Percentiles rank a stretch among this genome's conserved stretches.
phyloP scores from a whole-genome alignment of 2,113 vertebrate genomes.

The Pangasianodon hypophthalmus region DNA sequence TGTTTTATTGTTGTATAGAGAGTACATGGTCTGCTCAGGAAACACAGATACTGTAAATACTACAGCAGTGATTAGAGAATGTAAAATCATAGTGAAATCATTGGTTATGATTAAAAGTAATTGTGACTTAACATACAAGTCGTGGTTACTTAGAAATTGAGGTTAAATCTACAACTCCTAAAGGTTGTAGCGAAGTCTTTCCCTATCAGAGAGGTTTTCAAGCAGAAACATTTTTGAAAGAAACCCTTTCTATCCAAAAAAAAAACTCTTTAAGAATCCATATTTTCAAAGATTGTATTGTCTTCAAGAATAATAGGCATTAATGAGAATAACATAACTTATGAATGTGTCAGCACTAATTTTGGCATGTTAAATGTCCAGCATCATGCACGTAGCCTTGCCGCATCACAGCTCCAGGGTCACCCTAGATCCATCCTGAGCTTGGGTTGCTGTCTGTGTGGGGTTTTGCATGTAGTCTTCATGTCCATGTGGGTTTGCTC shows the following conservation, averaged over 20 bases:
- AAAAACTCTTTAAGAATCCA: not conserved
- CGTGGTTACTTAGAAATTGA: not conserved
- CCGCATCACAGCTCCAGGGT: not conserved
- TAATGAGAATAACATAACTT: not conserved
- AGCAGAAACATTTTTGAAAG: not conserved
- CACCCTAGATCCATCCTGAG: not conserved
- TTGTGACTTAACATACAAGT: not conserved
- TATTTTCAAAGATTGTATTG: not conserved
- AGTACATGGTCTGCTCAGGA: not conserved
- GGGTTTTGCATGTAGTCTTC: not conserved
- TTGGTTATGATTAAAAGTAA: not conserved
- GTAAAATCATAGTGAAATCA: not conserved
- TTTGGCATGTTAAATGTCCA: not conserved
- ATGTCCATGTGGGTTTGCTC: not conserved
- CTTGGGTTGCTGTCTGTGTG: not conserved
- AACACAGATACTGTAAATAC: not conserved
- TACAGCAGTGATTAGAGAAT: not conserved
- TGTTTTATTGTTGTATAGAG: not conserved
- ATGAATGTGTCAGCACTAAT: not conserved
- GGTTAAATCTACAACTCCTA: not conserved
- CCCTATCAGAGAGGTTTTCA: not conserved
- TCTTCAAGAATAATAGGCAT: not conserved
- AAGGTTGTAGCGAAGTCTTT: not conserved
- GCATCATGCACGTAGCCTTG: not conserved
- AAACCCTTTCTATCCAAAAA: not conserved